Conservation (phyloP, 2,888 invertebrate genomes). For the Eulithis testata region DNA sequence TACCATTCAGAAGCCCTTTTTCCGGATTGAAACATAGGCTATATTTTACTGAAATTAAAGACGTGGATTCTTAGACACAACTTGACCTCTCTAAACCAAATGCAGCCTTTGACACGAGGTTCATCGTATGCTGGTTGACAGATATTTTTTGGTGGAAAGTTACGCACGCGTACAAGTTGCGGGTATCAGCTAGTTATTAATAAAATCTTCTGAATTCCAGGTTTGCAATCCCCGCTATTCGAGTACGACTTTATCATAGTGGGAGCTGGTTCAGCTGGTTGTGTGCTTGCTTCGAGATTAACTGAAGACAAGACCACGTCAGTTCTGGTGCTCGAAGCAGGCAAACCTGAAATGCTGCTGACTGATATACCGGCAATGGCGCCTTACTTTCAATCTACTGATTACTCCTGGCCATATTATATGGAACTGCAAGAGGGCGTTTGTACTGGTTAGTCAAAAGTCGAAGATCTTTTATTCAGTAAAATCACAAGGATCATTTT, state of each 20-base stretch:
- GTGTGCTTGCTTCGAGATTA: conserved; percentile 80
- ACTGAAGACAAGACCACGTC: conserved; percentile 69
- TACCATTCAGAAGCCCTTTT: no score
- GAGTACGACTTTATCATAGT: conserved; percentile 84
- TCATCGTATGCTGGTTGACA: no score
- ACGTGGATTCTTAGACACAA: no score
- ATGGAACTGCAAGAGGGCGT: conserved; percentile 86
- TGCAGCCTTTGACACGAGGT: no score
- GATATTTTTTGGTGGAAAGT: no score
- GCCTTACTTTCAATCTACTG: conserved; percentile 84
- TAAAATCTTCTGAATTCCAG: conserved; percentile 47
- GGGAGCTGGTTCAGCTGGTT: conserved; percentile 85
- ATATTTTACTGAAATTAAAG: no score
- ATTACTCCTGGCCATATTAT: conserved; percentile 89
- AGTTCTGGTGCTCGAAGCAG: conserved; percentile 71
- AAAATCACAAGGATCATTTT: no score
- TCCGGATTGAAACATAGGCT: no score
- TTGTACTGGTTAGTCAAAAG: conserved; percentile 76
- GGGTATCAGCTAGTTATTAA: no score
- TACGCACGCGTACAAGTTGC: no score
- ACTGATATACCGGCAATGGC: conserved; percentile 84
- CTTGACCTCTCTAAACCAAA: no score
- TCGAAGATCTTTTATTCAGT: no score
- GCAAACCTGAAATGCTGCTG: conserved; percentile 75
- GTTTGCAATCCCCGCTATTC: conserved; percentile 56